Base-by-base conservation (phyloP, 2,888 invertebrate genomes). In the Drosophila neotestacea region DNA sequence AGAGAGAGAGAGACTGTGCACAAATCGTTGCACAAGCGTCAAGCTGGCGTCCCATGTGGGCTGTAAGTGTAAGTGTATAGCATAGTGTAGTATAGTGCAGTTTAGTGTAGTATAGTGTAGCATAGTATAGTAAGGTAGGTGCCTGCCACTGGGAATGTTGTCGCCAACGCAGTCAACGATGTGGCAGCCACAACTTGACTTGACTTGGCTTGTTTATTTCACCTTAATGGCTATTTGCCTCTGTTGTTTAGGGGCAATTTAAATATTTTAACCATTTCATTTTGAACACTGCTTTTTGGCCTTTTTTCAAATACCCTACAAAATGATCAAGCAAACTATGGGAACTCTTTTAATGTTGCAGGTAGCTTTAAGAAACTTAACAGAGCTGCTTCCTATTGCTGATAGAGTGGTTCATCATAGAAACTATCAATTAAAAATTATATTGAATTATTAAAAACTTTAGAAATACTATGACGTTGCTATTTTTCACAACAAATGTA, bases 181-280 rank as follows among this genome's bases (percentile, higher is more conserved):
- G 32, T 50, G 30, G 50, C 60, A 42, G 48, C 48, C 48, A 48
- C 47, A 51, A 32, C 38, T 32, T 16, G 41, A 32, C 34, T 56
- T n/a, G 38, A 13, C 51, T 73, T 69, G 65, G 50, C 88, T 85
- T 86, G 86, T 84, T 88, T 75, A 80, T 83, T 66, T 79, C 76
- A 77, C 65, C 73, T 85, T 85, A 81, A 85, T 85, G 85, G 88
- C 73, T 62, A 78, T 77, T 76, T 78, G 82, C 54, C 76, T 73
- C 80, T 52, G 85, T 74, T 87, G 78, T 79, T 79, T 78, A 70
- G 73, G 63, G 75, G 85, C 88, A 79, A 89, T 85, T 85, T 89
- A 89, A 85, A 85, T 85, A 85, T 89, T 85, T 85, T 71, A 86
- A 46, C 67, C 87, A 81, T 88, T 88, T 88, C 64, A 77, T 83